Conservation (phyloP, 2,797 vertebrate genomes). For the Anabacerthia variegaticeps region DNA sequence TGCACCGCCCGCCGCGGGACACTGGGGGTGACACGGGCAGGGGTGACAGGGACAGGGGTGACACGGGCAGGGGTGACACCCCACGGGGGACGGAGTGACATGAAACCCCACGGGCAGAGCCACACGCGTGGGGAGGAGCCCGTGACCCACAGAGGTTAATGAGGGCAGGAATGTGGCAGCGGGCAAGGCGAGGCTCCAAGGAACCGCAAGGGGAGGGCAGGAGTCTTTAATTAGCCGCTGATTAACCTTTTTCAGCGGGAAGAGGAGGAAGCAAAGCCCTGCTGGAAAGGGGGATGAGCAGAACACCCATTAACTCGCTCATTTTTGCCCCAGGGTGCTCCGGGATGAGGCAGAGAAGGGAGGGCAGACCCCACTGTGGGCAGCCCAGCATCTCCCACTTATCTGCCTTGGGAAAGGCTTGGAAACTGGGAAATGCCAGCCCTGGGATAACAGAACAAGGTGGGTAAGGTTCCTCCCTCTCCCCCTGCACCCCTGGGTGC, state of each 20-base stretch:
- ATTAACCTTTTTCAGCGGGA: not conserved
- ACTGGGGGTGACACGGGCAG: not conserved
- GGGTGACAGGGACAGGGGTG: rapidly evolving
- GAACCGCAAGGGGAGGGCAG: rapidly evolving
- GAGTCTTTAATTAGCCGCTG: not conserved
- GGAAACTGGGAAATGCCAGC: not conserved
- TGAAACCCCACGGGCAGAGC: not conserved
- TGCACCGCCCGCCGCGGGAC: not conserved
- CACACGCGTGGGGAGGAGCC: not conserved
- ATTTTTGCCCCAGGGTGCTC: rapidly evolving
- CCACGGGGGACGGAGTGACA: not conserved
- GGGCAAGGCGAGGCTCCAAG: not conserved
- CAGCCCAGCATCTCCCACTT: rapidly evolving
- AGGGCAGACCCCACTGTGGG: rapidly evolving
- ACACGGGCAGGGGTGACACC: not conserved
- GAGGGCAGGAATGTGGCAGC: rapidly evolving
- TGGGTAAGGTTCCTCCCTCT: not conserved
- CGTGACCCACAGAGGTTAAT: not conserved
- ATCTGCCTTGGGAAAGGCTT: not conserved
- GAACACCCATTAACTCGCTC: rapidly evolving
- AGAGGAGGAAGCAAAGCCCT: not conserved
- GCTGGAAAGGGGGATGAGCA: not conserved
- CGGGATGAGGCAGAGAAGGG: not conserved
- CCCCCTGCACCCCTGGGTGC: not conserved
- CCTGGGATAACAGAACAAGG: rapidly evolving